These are phyloP conservation scores for Ceyx margarethae DNA, from an alignment of 2,113 vertebrate genomes.

Conservation along the genomic window DNA sequence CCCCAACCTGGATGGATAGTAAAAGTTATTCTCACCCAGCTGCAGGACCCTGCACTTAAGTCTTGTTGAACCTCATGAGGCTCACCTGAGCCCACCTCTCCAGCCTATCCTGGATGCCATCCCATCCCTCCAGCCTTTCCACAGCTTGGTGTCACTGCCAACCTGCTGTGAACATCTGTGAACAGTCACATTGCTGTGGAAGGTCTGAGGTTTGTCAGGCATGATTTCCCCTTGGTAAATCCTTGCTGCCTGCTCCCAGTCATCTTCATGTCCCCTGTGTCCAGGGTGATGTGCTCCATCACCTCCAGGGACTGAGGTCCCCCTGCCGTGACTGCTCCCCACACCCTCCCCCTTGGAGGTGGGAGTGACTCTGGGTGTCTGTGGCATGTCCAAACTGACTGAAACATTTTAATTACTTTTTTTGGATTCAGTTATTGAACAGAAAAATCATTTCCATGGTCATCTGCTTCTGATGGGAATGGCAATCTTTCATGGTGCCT, in stretches of 20 bases:
- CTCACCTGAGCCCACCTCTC: no score
- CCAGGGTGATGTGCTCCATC: background rate
- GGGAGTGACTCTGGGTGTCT: background rate
- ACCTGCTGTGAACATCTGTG: no score
- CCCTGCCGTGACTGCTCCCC: background rate
- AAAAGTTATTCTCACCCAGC: no score
- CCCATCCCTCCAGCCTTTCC: no score
- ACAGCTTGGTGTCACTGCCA: no score
- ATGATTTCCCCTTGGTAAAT: background rate
- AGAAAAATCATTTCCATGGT: background rate
- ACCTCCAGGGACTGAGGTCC: background rate
- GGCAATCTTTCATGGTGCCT: background rate
- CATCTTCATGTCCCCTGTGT: background rate
- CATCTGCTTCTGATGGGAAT: background rate
- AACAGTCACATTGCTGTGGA: rapidly evolving
- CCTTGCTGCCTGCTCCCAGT: background rate
- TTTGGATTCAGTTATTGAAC: background rate
- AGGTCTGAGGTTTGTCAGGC: background rate
- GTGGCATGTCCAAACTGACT: background rate
- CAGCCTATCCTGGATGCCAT: no score
- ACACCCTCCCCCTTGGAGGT: rapidly evolving
- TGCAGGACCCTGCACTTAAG: no score
- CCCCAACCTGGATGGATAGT: no score
- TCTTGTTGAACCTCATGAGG: no score
- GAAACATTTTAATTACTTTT: background rate